Evolutionary conservation across 2,113 vertebrate genomes (phyloP), one percentile per base, ranked within the genome.

Genomic region (Taxidea taxus): DNA sequence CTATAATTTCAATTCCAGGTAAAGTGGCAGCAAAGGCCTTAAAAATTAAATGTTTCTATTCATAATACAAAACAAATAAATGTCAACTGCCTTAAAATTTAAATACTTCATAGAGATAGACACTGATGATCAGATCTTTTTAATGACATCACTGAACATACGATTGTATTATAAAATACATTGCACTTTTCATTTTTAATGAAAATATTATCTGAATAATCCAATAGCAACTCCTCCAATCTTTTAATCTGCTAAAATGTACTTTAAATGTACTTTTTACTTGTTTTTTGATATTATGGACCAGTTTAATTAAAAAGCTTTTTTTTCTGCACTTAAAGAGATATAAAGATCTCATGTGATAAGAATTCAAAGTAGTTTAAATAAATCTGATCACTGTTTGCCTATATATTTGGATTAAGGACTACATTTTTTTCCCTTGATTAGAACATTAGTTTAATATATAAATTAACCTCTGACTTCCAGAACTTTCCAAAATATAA

Each of bases 281-380:
- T 89, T 83, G 74, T 64, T 34, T 82, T 82, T 90, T 86, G 85
- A 94, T 72, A 96, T 96, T 90, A 20, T n/a, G 42, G 16, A 64
- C 2, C 9, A 90, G 54, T 68, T 96, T 84, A 62, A 92, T 83
- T 58, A 85, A 85, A 64, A 8, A 29, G 23, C 16, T 78, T 42
- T 90, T 60, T 72, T 54, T 80, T 29, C 14, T 54, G 12, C 29
- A 83, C 16, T 88, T 82, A 62, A 72, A 72, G 51, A 91, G n/a
- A 82, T 44, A 74, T 16, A 18, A 92, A 82, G 56, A 91, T 87
- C 23, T 81, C 29, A 77, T 51, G n/a, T 51, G 54, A 51, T 9
- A 68, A 51, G 49, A 83, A 62, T 44, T 81, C 77, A 58, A 75
- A 92, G 34, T 75, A 75, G 34, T 56, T 92, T 39, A 54, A 83